Conservation (phyloP, 2,888 invertebrate species). For the Empis livida region DNA sequence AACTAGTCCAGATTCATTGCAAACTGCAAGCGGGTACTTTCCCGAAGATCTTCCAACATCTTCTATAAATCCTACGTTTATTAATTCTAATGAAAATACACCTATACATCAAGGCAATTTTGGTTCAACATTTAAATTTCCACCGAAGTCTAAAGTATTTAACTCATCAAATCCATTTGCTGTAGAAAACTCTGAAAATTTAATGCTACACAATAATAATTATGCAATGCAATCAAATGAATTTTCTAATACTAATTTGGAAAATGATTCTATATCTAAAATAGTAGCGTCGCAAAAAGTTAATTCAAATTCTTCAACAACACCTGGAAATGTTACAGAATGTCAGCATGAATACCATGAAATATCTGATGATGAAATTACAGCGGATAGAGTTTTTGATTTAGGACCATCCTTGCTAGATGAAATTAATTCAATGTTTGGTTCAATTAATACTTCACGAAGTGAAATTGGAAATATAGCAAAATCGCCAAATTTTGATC, state of each 20-base stretch:
- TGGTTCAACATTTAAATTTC: conserved; percentile 31
- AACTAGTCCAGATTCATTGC: conserved; percentile 35
- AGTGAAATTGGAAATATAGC: conserved; percentile 5
- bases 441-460: conserved; percentile 38
- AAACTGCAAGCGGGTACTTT: conserved; percentile 36
- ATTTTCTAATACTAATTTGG: conserved; percentile 20
- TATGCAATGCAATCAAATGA: conserved; percentile 27
- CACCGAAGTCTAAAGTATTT: conserved; percentile 14
- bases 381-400: conserved; percentile 43
- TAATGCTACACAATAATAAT: conserved; percentile 28
- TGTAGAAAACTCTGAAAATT: conserved; percentile 5
- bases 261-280: conserved; percentile 13
- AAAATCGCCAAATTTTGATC: conserved; percentile 30
- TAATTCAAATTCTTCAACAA: conserved; percentile 10
- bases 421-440: conserved; percentile 81
- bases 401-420: conserved; percentile 83
- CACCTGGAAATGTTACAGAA: conserved; percentile 25
- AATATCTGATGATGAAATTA: conserved; percentile 63
- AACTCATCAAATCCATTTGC: conserved; percentile 32
- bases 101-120: conserved; percentile 27
- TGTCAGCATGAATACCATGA: conserved; percentile 65
- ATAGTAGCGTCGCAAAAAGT: background rate
- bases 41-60: conserved; percentile 27
- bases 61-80: conserved; percentile 33
- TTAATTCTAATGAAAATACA: conserved; percentile 34